Evolutionary conservation across 2,888 invertebrate genomes (phyloP), one percentile per base, ranked within the genome.

Genomic region (Clunio marinus): DNA sequence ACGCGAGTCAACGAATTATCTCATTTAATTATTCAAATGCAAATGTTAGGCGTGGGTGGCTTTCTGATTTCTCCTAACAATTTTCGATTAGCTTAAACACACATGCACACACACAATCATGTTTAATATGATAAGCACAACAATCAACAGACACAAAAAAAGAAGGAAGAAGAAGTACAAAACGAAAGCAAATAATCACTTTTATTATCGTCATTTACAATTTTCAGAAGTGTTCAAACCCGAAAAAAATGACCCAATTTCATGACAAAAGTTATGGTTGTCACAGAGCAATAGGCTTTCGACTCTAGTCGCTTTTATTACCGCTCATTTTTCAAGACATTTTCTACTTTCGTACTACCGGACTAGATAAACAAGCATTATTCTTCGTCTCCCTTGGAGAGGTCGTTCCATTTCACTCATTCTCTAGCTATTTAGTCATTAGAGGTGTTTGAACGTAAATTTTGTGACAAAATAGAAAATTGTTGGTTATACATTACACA

Each of bases 141-240:
- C 41, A 15, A 41, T 41, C 41, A 41, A 41, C 41, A 41, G 41
- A 41, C 41, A n/a, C 15, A 32, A 32, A 10, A n/a, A n/a, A n/a
- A n/a, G n/a, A n/a, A 8, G 41, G 41, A 15, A n/a, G 41, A 15
- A 35, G 62, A 22, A 24, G 62, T 10, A 32, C 10, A 20, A 32
- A 32, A 58, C n/a, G 27, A 58, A 59, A 60, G 28, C 60, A 60
- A 58, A 60, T 37, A 62, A 62, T 62, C 35, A 62, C 35, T 62
- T 62, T 62, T 37, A 57, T 57, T 25, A 27, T 15, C 57, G 25
- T 28, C 57, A 57, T 57, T 57, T 57, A 57, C 57, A 57, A 27
- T n/a, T n/a, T n/a, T n/a, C n/a, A n/a, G n/a, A n/a, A n/a, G n/a
- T n/a, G n/a, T n/a, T n/a, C n/a, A n/a, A n/a, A n/a, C n/a, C n/a